phyloP scores from a whole-genome alignment of 2,888 invertebrate species.

The Micoletzkya japonica region DNA sequence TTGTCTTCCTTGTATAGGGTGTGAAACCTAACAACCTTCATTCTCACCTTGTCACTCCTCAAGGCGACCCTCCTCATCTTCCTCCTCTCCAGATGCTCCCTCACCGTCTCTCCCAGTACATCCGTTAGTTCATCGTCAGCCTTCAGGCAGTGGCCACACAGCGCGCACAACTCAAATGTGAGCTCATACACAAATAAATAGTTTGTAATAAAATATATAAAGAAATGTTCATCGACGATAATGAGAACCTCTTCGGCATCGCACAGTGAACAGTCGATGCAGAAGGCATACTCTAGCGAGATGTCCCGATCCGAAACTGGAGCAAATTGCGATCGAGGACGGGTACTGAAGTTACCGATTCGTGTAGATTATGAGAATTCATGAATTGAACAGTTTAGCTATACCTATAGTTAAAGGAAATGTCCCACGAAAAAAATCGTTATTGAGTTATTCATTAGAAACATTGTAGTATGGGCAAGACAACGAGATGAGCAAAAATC shows the following conservation, averaged over 20 bases:
- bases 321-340: constrained; percentile 31
- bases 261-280: constrained; percentile 29
- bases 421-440: too few species aligned
- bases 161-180: constrained; percentile 72
- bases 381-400: too few species aligned
- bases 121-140: constrained; percentile 68
- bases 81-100: constrained; percentile 80
- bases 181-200: background rate
- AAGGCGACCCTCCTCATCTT: constrained; percentile 83
- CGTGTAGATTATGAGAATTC: too few species aligned
- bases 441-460: too few species aligned
- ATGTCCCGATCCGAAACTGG: constrained; percentile 34
- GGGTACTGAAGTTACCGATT: constrained; percentile 23
- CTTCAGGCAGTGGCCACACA: constrained; percentile 80
- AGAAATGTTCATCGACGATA: background rate
- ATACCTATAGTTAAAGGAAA: too few species aligned
- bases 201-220: background rate
- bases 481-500: too few species aligned
- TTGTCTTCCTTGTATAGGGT: too few species aligned
- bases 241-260: constrained; percentile 31
- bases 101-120: constrained; percentile 74
- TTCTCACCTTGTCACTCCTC: too few species aligned
- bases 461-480: too few species aligned
- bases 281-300: constrained; percentile 32
- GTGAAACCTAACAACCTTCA: too few species aligned